Evolutionary conservation across 2,113 vertebrate genomes (phyloP).

Genomic region (Pachycephala philippinensis): DNA sequence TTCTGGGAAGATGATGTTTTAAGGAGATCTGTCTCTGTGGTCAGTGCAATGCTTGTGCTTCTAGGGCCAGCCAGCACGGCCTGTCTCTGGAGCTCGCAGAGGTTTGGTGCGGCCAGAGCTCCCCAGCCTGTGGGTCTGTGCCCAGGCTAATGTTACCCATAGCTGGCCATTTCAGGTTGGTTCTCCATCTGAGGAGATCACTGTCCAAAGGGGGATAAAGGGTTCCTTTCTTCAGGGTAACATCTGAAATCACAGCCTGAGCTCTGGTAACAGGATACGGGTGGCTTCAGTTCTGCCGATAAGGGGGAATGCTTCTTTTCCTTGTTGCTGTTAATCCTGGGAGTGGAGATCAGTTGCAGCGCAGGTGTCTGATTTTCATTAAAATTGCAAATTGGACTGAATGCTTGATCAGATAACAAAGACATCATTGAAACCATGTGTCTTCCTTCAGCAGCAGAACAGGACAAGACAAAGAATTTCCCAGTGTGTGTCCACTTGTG

Average conservation of each 20-base stretch:
- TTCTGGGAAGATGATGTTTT: not conserved
- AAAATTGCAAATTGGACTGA: slow-evolving; percentile 86
- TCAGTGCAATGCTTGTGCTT: not conserved
- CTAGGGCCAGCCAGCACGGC: not conserved
- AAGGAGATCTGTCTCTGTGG: not conserved
- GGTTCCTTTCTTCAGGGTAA: slow-evolving; percentile 69
- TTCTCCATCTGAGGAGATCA: slow-evolving; percentile 74
- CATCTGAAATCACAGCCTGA: slow-evolving; percentile 80
- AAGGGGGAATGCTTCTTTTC: slow-evolving; percentile 60
- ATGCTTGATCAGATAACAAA: slow-evolving; percentile 86
- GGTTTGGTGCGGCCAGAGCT: slow-evolving; percentile 34
- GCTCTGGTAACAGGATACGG: slow-evolving; percentile 75
- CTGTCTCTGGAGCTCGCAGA: not conserved
- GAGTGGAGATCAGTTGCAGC: slow-evolving; percentile 76
- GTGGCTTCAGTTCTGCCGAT: slow-evolving; percentile 63
- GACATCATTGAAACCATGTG: slow-evolving; percentile 73
- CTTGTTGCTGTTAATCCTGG: slow-evolving; percentile 62
- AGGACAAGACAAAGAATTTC: slow-evolving; percentile 63
- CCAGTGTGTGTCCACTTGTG: slow-evolving; percentile 57
- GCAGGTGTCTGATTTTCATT: slow-evolving; percentile 94
- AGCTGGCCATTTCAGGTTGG: slow-evolving; percentile 63
- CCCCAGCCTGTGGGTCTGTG: slow-evolving; percentile 63
- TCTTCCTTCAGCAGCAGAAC: slow-evolving; percentile 62
- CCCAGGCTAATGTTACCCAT: slow-evolving; percentile 48
- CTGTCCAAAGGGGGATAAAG: slow-evolving; percentile 76